Evolutionary conservation across 2,888 invertebrate species (phyloP).

Genomic region (Chrysolina oricalcia): DNA sequence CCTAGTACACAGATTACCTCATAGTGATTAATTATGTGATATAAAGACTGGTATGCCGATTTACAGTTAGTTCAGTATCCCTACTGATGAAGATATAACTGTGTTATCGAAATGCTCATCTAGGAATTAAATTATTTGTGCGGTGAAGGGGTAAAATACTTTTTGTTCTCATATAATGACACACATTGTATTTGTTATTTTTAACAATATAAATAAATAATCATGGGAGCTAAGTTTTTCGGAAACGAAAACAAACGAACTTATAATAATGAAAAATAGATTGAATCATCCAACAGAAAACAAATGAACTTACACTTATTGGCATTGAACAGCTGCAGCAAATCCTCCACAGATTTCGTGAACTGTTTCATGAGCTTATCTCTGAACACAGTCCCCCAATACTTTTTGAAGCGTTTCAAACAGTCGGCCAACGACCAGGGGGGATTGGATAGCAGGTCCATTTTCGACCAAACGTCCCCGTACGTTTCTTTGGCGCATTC

Average conservation of each 20-base stretch:
- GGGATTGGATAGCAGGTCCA: slow-evolving; percentile 71
- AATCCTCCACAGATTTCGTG: slow-evolving; percentile 61
- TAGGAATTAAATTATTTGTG: too few relatives aligned
- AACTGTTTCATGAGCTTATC: slow-evolving; percentile 68
- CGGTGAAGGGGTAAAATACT: too few relatives aligned
- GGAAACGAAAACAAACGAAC: neutral
- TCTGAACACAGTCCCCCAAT: slow-evolving; percentile 77
- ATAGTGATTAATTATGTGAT: too few relatives aligned
- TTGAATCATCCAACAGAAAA: neutral
- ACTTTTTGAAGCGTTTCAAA: slow-evolving; percentile 74
- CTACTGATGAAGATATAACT: too few relatives aligned
- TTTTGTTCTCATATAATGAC: too few relatives aligned
- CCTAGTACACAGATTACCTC: too few relatives aligned
- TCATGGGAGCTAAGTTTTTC: too few relatives aligned
- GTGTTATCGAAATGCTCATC: too few relatives aligned
- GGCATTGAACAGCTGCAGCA: slow-evolving; percentile 55
- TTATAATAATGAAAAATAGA: neutral
- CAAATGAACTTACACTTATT: slow-evolving; percentile 30
- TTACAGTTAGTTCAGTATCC: too few relatives aligned
- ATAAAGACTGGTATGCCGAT: too few relatives aligned
- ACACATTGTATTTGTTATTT: too few relatives aligned
- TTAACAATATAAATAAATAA: too few relatives aligned
- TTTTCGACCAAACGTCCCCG: slow-evolving; percentile 74
- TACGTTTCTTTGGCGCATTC: slow-evolving; percentile 76
- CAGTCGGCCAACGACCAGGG: slow-evolving; percentile 76